Evolutionary conservation across 1,140 invertebrate species (phyloP).

Genomic region (Cylas formicarius): DNA sequence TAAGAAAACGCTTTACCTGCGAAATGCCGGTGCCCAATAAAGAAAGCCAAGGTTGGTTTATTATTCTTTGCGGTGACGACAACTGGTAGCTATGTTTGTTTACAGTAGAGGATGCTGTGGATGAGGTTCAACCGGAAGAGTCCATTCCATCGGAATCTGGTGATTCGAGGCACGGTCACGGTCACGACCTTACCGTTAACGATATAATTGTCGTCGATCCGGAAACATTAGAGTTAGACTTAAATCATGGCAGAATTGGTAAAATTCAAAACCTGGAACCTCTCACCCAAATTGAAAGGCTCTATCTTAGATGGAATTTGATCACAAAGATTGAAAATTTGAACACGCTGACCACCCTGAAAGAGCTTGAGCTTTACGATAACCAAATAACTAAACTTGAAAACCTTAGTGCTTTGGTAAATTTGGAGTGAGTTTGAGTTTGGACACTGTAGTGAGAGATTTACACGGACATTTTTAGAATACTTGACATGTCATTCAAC

Average conservation of each 20-base stretch:
- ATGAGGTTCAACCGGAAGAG: conserved; percentile 5
- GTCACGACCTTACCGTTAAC: conserved; percentile 30
- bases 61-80: too few species aligned
- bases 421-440: conserved; percentile 72
- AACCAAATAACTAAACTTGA: conserved; percentile 91
- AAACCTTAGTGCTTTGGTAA: conserved; percentile 77
- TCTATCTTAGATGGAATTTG: conserved; percentile 89
- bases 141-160: too few species aligned
- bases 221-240: conserved; percentile 59
- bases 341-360: conserved; percentile 61
- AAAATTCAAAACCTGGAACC: conserved; percentile 77
- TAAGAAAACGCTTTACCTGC: too few species aligned
- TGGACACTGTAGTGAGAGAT: too few species aligned
- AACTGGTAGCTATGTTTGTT: too few species aligned
- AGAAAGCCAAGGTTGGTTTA: too few species aligned
- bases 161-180: conserved; percentile 4
- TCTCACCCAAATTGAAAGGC: conserved; percentile 63
- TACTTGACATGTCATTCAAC: conserved; percentile 96
- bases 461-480: conserved; percentile 55
- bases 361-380: conserved; percentile 91
- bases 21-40: too few species aligned
- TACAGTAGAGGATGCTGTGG: too few species aligned
- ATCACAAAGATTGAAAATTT: conserved; percentile 93
- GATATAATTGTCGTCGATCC: conserved; percentile 40
- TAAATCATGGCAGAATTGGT: conserved; percentile 79